A percentile compares a stretch with the other conserved stretches of the same genome.
Evolutionary conservation across 1,140 invertebrate species (phyloP).

Genomic region (Lethrus apterus): DNA sequence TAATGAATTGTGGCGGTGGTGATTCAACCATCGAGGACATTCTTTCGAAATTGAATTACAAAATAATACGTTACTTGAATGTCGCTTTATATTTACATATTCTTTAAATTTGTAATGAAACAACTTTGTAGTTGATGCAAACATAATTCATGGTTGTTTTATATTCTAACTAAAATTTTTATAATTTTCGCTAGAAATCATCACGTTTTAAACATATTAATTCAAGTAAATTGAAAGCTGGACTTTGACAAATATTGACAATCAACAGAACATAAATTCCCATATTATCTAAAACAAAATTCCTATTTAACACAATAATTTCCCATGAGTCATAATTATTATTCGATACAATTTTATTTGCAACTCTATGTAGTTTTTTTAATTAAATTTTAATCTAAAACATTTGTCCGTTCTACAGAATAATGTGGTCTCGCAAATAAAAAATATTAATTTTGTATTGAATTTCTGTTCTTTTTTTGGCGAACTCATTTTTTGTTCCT

Average conservation of each 20-base stretch:
- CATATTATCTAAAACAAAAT: too few relatives aligned
- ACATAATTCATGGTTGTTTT: slow-evolving; percentile 2
- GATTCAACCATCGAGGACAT: slow-evolving; percentile 33
- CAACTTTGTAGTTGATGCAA: slow-evolving; percentile 1
- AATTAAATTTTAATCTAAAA: too few relatives aligned
- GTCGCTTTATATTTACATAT: neutral
- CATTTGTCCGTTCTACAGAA: too few relatives aligned
- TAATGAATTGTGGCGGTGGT: slow-evolving; percentile 57
- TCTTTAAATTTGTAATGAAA: neutral
- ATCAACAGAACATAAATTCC: slow-evolving; percentile 3
- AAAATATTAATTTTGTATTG: too few relatives aligned
- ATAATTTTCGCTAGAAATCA: slow-evolving; percentile 7
- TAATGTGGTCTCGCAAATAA: too few relatives aligned
- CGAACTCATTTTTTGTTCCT: too few relatives aligned
- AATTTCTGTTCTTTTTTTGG: too few relatives aligned
- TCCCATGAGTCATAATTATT: too few relatives aligned
- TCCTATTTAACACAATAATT: too few relatives aligned
- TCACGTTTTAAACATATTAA: slow-evolving; percentile 9
- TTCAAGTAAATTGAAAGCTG: slow-evolving; percentile 3
- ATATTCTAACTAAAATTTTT: neutral
- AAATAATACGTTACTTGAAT: neutral
- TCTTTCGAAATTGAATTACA: neutral
- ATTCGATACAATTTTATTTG: too few relatives aligned
- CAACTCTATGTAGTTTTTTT: too few relatives aligned
- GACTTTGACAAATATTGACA: slow-evolving; percentile 14